These are phyloP conservation scores for Xiphophorus maculatus DNA, from an alignment of 2,113 vertebrate genomes.

Conservation along the genomic window DNA sequence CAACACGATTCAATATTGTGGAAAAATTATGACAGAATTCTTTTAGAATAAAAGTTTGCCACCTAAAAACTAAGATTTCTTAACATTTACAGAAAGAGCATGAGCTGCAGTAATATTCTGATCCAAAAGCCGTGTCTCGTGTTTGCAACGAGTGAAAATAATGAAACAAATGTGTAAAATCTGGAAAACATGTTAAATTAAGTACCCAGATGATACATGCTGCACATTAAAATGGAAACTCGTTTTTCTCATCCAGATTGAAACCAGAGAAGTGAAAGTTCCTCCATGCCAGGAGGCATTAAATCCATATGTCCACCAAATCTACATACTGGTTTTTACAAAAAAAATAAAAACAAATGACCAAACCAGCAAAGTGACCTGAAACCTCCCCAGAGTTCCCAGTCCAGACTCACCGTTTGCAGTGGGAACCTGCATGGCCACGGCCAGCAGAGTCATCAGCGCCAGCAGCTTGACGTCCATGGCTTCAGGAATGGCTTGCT, in stretches of 20 bases:
- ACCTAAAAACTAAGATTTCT: background rate
- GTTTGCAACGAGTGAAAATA: too few species aligned
- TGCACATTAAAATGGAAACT: too few species aligned
- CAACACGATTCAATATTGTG: background rate
- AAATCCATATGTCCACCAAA: background rate
- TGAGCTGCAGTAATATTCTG: background rate
- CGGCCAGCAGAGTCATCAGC: conserved; percentile 81
- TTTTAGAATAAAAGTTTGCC: background rate
- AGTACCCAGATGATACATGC: background rate
- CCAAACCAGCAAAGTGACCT: background rate
- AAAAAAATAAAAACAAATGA: background rate
- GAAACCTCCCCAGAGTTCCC: background rate
- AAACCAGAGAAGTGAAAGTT: background rate
- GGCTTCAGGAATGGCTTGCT: conserved; percentile 47
- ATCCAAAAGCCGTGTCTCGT: background rate
- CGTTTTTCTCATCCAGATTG: too few species aligned
- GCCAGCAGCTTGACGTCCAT: conserved; percentile 89
- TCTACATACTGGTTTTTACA: background rate
- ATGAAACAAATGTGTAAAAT: too few species aligned
- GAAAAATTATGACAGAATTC: background rate
- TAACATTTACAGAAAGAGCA: background rate
- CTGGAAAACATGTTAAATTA: background rate
- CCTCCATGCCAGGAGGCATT: background rate
- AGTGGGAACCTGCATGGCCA: conserved; percentile 72
- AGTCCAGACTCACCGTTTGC: conserved; percentile 64